Evolutionary conservation across 2,113 vertebrate species (phyloP).

Genomic region (Scartelaos histophorus): DNA sequence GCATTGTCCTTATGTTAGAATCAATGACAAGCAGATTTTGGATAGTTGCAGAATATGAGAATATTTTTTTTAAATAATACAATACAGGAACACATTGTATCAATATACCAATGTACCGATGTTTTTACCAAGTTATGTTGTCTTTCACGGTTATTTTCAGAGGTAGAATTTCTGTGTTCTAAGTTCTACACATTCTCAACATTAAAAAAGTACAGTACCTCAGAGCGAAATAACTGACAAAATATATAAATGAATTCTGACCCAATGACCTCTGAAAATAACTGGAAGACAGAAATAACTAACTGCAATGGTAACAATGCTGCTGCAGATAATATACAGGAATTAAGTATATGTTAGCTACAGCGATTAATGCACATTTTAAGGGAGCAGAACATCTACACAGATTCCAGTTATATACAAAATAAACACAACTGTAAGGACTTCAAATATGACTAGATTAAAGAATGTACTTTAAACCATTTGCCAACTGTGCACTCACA

Average conservation of each 20-base stretch:
- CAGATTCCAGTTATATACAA: no score
- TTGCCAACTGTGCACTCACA: slow-evolving; percentile 5
- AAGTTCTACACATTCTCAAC: no score
- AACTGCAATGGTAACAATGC: background rate
- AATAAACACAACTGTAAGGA: background rate
- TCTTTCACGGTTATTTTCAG: no score
- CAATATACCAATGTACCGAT: no score
- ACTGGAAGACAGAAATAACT: background rate
- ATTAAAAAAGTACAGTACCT: background rate
- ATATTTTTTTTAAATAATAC: no score
- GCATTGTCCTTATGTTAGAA: no score
- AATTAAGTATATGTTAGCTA: background rate
- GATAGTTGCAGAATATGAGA: no score
- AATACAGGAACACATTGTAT: no score
- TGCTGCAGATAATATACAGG: background rate
- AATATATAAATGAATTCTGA: background rate
- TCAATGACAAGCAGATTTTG: no score
- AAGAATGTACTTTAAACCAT: background rate
- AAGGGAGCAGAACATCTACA: no score
- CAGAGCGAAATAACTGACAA: background rate
- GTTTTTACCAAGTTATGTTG: no score
- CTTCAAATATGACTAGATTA: background rate
- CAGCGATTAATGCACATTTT: background rate
- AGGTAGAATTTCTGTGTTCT: background rate
- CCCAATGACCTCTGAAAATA: background rate